phyloP scores from a whole-genome alignment of 2,888 invertebrate species.

The Tipula vernalis region DNA sequence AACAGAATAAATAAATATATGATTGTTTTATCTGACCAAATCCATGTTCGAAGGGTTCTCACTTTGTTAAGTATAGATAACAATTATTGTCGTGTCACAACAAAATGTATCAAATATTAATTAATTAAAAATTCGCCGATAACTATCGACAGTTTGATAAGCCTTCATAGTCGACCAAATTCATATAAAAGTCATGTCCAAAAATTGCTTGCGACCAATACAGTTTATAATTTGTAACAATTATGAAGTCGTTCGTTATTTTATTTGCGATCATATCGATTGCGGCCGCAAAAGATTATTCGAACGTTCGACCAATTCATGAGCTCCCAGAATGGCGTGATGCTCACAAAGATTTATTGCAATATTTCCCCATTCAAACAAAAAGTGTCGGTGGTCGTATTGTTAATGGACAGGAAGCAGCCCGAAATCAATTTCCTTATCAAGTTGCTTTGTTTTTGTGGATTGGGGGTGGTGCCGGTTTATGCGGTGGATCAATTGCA shows the following conservation, averaged over 20 bases:
- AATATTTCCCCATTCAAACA: background rate
- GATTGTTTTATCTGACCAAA: background rate
- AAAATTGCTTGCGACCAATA: background rate
- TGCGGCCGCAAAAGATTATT: background rate
- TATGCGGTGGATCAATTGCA: background rate
- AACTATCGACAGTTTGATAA: background rate
- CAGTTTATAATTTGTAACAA: background rate
- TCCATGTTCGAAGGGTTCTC: background rate
- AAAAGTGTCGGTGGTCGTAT: background rate
- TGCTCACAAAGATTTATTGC: background rate
- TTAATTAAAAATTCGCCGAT: background rate
- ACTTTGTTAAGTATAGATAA: background rate
- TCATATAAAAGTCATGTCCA: background rate
- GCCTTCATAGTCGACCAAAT: background rate
- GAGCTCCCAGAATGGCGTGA: constrained; percentile 8
- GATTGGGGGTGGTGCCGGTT: background rate
- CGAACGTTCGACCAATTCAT: background rate
- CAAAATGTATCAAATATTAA: background rate
- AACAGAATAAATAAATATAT: background rate
- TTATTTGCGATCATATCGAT: background rate
- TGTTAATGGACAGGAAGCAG: constrained; percentile 10
- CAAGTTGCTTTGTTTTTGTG: background rate
- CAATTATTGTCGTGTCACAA: background rate
- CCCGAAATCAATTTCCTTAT: constrained; percentile 5
- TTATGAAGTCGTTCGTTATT: background rate